These are phyloP conservation scores for Phoronis australis DNA, from an alignment of 2,888 invertebrate genomes.

Conservation along the genomic window DNA sequence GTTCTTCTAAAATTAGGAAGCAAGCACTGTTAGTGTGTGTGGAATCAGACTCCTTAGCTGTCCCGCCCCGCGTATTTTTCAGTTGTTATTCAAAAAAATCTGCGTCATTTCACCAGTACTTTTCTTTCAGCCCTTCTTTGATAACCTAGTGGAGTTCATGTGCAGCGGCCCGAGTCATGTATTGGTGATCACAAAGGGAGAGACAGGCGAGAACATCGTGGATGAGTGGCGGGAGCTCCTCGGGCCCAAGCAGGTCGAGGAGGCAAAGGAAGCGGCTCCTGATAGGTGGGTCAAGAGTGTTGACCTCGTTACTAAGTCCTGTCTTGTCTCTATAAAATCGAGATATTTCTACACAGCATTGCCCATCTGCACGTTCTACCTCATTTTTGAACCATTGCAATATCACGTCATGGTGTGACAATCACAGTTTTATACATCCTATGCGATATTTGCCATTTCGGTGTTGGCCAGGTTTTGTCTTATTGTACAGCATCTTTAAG, in stretches of 20 bases:
- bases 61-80: neutral
- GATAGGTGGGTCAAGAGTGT: conserved; percentile 33
- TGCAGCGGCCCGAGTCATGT: conserved; percentile 45
- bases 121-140: conserved; percentile 39
- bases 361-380: no score
- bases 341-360: no score
- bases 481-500: no score
- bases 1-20: neutral
- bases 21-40: neutral
- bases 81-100: neutral
- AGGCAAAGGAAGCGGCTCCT: conserved; percentile 46
- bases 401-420: no score
- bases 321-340: no score
- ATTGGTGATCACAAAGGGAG: conserved; percentile 46
- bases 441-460: no score
- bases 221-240: conserved; percentile 48
- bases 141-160: conserved; percentile 47
- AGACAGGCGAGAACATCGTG: conserved; percentile 42
- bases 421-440: no score
- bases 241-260: conserved; percentile 48
- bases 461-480: no score
- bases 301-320: no score
- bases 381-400: no score
- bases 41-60: neutral
- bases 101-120: neutral